phyloP scores from a whole-genome alignment of 2,113 vertebrate species.

The Uropsilus gracilis region DNA sequence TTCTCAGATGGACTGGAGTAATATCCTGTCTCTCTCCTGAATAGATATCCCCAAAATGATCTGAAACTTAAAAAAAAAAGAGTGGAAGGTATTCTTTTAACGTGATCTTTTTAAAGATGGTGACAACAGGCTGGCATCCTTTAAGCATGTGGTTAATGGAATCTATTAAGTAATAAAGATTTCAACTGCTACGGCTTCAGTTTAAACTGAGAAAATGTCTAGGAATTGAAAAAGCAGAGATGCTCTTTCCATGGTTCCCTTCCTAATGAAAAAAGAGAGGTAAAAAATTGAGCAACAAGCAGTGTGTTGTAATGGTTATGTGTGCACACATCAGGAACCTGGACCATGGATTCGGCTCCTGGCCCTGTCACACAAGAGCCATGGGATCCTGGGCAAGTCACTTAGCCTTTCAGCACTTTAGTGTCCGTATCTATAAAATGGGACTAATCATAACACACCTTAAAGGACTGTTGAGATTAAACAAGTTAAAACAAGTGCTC shows the following conservation, averaged over 20 bases:
- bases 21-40: not conserved
- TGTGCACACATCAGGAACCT: not conserved
- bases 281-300: not conserved
- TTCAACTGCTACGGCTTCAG: not conserved
- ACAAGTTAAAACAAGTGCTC: not conserved
- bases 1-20: not conserved
- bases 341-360: not conserved
- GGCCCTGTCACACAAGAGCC: not conserved
- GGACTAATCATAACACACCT: not conserved
- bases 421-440: not conserved
- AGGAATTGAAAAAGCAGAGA: constrained; percentile 23
- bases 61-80: not conserved
- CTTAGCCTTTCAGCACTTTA: not conserved
- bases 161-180: constrained; percentile 17
- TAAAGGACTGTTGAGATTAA: not conserved
- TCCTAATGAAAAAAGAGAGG: not conserved
- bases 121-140: not conserved
- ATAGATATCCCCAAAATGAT: not conserved
- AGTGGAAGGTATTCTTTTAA: not conserved
- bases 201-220: constrained; percentile 41
- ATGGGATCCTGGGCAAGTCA: not conserved
- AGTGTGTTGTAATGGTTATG: not conserved
- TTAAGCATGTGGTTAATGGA: not conserved
- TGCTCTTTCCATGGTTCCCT: not conserved
- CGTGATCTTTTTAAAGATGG: not conserved